Evolutionary conservation across 2,888 invertebrate genomes (phyloP), one percentile per base, ranked within the genome.

Genomic region (Dexiosoma caninum): DNA sequence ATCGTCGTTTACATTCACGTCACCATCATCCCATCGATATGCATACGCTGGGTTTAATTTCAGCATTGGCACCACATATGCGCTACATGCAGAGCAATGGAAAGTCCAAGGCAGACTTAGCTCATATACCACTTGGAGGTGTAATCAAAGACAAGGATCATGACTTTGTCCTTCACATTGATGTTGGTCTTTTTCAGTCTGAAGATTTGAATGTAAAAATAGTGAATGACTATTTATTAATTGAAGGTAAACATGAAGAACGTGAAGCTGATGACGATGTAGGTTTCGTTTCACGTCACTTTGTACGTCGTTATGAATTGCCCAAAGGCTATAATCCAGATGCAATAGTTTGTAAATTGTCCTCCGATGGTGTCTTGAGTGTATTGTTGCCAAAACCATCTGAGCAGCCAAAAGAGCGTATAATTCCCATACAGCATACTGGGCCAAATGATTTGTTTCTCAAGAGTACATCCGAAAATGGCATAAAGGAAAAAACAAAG

Each of bases 291-390:
- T 94, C 95, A 1, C 92, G 96, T 19, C 95, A 96, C 88, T 96
- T 97, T 89, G 92, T 92, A 0, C 92, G 96, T 62, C 92, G 92
- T 59, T 95, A 95, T 89, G 90, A 93, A 81, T 87, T 95, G 9
- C 94, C 95, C 1, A 90, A 92, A 57, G 93, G 92, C 49, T 93
- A 93, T 84, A 94, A 96, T 77, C 91, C 94, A 0, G 92, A 93
- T 7, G 93, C 93, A 79, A 92, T 97, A 1, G 91, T 93, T 49
- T 96, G 96, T 57, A 93, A 93, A 0, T 89, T 97, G 44, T 95
- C 95, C 0, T 94, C 95, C 0, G 96, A 96, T 86, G 96, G 96
- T 0, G 93, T 96, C 16, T 91, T 96, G 35, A 95, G 94, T 0
- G 93, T 96, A 57, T 92, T 92, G 0, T 94, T 94, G 0, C 95